These are phyloP conservation scores for Cryptotermes secundus DNA, from an alignment of 1,140 invertebrate genomes.

Conservation along the genomic window DNA sequence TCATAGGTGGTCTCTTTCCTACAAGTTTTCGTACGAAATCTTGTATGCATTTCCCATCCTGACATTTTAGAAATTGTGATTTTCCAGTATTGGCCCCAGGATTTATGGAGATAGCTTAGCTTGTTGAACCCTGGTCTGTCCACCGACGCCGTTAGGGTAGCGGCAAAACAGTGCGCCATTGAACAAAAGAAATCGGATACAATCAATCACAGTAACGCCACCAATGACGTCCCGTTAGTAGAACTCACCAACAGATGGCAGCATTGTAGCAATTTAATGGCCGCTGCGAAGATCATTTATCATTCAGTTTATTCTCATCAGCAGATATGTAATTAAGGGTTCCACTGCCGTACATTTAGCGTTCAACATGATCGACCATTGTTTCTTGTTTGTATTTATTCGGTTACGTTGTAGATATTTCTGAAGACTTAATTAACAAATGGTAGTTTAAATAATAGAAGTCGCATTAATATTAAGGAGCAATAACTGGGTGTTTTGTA, in stretches of 20 bases:
- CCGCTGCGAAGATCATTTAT: not conserved
- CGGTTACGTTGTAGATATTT: not conserved
- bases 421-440: conserved; percentile 4
- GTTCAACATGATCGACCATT: not conserved
- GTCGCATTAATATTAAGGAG: not conserved
- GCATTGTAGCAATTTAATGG: conserved; percentile 16
- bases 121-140: not conserved
- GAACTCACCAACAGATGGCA: not conserved
- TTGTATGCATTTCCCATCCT: too few species aligned
- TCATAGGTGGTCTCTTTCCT: too few species aligned
- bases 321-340: not conserved
- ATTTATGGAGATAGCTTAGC: not conserved
- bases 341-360: not conserved
- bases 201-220: not conserved
- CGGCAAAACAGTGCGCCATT: not conserved
- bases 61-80: too few species aligned
- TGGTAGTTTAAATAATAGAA: not conserved
- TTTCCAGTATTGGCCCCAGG: too few species aligned
- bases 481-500: not conserved
- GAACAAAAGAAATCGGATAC: not conserved
- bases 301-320: not conserved
- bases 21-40: too few species aligned
- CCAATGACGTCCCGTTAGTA: not conserved
- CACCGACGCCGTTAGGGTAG: too few species aligned
- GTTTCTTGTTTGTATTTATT: not conserved